Evolutionary conservation across 2,888 invertebrate genomes (phyloP), one percentile per base, ranked within the genome.

Genomic region (Microctonus aethiopoides): DNA sequence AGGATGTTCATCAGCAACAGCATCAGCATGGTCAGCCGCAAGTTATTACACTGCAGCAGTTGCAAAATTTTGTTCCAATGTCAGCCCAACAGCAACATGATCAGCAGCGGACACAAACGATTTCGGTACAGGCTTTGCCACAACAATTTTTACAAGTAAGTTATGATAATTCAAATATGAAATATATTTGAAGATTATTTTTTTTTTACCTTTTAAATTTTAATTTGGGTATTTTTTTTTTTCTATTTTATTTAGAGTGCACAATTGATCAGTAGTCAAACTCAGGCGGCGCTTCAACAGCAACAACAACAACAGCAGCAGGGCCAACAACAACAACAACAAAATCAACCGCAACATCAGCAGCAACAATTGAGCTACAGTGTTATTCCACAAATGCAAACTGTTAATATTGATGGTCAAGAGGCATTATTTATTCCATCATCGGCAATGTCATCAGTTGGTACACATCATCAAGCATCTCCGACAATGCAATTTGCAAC

Each of bases 361-460:
- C 90, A 89, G 71, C 90, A 90, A 26, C 90, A 90, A 75, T 80
- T 85, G 29, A 85, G 84, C 59, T 86, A 84, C 69, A 87, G 80
- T 72, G 90, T 91, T 10, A 92, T 94, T 80, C 93, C 91, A 64
- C 94, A 94, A 41, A 93, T 96, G 91, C 97, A 97, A 86, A 94
- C 96, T 0, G 94, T 97, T 67, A 96, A 95, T 22, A 93, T 97
- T 22, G 97, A 97, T 85, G 96, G 96, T 0, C 96, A 97, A 83
- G 96, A 97, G 81, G 96, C 96, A 0, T 90, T 97, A 24, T 95
- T 96, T 83, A 96, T 97, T 81, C 96, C 96, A 3, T 93, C 95
- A 20, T 91, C 93, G 74, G 90, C 91, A 26, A 91, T 91, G 76
- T 91, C 83, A 1, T 81, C 82, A 0, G 79, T 81, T 79, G 86